phyloP scores from a whole-genome alignment of 2,888 invertebrate genomes.

The Mactromeris polynyma region DNA sequence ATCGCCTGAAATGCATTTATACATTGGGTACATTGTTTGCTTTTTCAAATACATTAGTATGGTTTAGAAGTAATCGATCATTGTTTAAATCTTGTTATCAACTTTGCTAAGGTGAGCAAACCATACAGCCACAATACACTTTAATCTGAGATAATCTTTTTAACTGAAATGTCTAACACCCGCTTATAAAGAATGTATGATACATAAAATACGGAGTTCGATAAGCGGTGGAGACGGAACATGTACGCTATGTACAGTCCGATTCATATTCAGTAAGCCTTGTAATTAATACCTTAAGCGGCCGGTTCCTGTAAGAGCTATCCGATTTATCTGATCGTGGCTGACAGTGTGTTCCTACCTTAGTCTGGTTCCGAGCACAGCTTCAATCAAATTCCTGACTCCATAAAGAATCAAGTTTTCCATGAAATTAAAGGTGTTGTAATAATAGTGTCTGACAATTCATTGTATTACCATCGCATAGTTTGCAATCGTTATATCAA shows the following conservation, averaged over 20 bases:
- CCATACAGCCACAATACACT: conserved; percentile 43
- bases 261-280: background rate
- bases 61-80: conserved; percentile 25
- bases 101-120: conserved; percentile 22
- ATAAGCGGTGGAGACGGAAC: background rate
- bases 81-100: conserved; percentile 43
- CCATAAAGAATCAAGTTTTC: no score
- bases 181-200: conserved; percentile 32
- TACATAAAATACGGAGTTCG: conserved; percentile 31
- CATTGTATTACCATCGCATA: no score
- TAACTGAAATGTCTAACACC: conserved; percentile 49
- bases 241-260: background rate
- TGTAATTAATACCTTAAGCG: no score
- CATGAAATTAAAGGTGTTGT: no score
- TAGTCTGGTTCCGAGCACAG: no score
- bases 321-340: no score
- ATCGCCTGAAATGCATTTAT: background rate
- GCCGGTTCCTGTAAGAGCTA: no score
- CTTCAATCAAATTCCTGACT: no score
- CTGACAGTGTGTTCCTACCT: no score
- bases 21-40: background rate
- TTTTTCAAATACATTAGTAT: conserved; percentile 39
- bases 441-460: no score
- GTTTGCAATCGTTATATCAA: no score
- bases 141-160: conserved; percentile 54